Evolutionary conservation across 2,113 vertebrate species (phyloP).

Genomic region (Suricata suricatta): DNA sequence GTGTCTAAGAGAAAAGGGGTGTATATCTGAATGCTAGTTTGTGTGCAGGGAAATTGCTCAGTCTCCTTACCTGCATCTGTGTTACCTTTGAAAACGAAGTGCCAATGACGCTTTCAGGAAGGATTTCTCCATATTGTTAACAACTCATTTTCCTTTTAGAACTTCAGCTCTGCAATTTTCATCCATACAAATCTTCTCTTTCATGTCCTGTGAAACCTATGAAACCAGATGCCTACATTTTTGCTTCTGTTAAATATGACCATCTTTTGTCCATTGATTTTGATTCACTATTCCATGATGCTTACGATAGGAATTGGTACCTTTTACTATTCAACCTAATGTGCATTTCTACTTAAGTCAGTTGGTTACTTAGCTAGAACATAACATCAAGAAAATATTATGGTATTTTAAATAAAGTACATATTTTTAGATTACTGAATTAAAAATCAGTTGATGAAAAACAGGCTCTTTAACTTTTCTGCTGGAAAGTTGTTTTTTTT

Average conservation of each 20-base stretch:
- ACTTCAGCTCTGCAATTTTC: not conserved
- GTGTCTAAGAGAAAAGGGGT: not conserved
- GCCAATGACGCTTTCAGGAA: not conserved
- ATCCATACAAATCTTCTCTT: not conserved
- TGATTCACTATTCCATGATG: not conserved
- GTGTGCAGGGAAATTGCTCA: not conserved
- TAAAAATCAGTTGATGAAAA: not conserved
- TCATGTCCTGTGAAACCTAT: not conserved
- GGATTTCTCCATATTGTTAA: not conserved
- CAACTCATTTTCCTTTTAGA: not conserved
- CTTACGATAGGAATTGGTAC: not conserved
- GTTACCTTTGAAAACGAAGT: not conserved
- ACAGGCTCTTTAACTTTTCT: not conserved
- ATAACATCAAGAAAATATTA: not conserved
- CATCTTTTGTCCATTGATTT: not conserved
- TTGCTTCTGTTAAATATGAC: not conserved
- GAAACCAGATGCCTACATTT: not conserved
- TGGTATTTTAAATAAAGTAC: not conserved
- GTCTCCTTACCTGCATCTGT: not conserved
- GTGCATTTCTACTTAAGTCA: not conserved
- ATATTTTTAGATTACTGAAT: conserved; percentile 24
- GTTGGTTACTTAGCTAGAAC: not conserved
- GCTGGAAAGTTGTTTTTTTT: not conserved
- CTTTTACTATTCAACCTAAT: not conserved
- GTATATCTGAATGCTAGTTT: not conserved